Base-by-base conservation (phyloP, 2,888 invertebrate species). In the Pristionchus maxplancki region DNA sequence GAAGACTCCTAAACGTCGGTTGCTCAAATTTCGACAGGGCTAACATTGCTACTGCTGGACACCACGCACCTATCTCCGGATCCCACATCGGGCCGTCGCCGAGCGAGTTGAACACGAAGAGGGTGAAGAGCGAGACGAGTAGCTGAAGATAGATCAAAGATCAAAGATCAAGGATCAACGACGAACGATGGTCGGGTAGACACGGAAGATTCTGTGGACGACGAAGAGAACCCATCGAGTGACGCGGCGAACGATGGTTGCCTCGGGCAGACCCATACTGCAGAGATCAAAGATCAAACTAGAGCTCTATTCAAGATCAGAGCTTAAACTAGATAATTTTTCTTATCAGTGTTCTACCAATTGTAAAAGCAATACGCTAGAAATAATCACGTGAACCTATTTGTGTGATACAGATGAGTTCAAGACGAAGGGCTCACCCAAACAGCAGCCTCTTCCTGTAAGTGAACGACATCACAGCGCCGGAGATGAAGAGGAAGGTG, bases 401-500 rank as follows among this genome's bases (percentile, higher is more conserved):
- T n/a, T n/a, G n/a, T n/a, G n/a, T n/a, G n/a, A n/a, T n/a, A n/a
- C n/a, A n/a, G n/a, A n/a, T n/a, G n/a, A n/a, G n/a, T n/a, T n/a
- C n/a, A n/a, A n/a, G n/a, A 15, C 6, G n/a, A 24, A 83, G 20
- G 13, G 20, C 28, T 53, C 81, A 83, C 37, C 53, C 24, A 9
- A 83, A 53, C 8, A 83, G 13, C 20, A 44, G 82, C n/a, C 53
- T 24, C 24, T 53, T 90, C 20, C 91, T 83, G 9, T 90, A 82
- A 9, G 92, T 90, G 88, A 86, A 91, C 0, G 90, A 89, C 24
- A 90, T 90, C 17, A 92, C 91, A 78, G 90, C 90, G 2, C 90
- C 92, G 0, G 92, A 91, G 9, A 91, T 86, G 67, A 92, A 90
- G 74, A 93, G 89, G 88, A 93, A 93, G 5, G 92, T 91, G 88